phyloP scores from a whole-genome alignment of 1,140 invertebrate species.

The Pseudomyrmex flavicornis region DNA sequence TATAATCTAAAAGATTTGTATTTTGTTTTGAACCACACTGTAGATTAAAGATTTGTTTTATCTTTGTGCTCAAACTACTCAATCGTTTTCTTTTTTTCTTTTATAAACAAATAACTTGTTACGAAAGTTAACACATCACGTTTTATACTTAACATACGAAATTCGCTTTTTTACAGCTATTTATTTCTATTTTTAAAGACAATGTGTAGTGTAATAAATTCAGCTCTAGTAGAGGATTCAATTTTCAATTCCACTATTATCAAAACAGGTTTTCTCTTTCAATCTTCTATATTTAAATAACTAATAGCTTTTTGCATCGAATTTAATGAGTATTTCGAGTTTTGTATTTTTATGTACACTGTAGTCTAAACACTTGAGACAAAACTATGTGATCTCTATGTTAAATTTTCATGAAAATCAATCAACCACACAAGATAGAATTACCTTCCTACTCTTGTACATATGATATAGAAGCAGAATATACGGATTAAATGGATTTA shows the following conservation, averaged over 20 bases:
- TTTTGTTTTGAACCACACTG: not conserved
- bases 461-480: not conserved
- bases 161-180: not conserved
- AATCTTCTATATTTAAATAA: constrained; percentile 5
- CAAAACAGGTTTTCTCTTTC: constrained; percentile 11
- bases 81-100: no score
- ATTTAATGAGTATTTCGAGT: not conserved
- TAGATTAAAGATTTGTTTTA: not conserved
- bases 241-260: not conserved
- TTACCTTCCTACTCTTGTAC: constrained; percentile 50
- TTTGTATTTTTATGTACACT: not conserved
- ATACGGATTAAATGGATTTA: constrained; percentile 38
- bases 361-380: not conserved
- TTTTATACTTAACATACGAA: not conserved
- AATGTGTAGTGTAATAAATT: constrained; percentile 9
- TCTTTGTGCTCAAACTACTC: constrained; percentile 5
- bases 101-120: no score
- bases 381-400: not conserved
- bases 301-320: not conserved
- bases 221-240: not conserved
- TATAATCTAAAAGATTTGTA: no score
- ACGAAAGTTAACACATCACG: constrained; percentile 1
- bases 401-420: constrained; percentile 47
- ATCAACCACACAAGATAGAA: constrained; percentile 44
- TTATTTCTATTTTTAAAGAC: not conserved